phyloP scores from a whole-genome alignment of 2,888 invertebrate species.

The Lasioglossum vierecki region DNA sequence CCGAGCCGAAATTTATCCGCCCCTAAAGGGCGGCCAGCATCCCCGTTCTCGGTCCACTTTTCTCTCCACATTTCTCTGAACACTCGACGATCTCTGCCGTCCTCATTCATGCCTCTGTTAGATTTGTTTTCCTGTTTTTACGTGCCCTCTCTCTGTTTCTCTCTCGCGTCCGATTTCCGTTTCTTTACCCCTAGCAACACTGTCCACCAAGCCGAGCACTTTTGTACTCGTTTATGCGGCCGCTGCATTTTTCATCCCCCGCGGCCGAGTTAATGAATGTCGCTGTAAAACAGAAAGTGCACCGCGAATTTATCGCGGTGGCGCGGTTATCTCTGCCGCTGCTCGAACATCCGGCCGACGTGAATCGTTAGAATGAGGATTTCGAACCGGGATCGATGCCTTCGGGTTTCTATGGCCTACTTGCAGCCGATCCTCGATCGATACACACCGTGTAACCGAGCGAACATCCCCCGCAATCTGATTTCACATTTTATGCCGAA shows the following conservation, averaged over 20 bases:
- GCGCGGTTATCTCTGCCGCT: slow-evolving; percentile 39
- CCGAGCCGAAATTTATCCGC: slow-evolving; percentile 25
- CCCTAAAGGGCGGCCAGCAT: slow-evolving; percentile 4
- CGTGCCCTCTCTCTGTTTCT: not conserved
- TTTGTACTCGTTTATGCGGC: slow-evolving; percentile 38
- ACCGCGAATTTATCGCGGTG: slow-evolving; percentile 49
- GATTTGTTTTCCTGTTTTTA: slow-evolving; percentile 1
- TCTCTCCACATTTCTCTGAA: not conserved
- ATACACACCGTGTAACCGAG: not conserved
- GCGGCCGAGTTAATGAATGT: slow-evolving; percentile 45
- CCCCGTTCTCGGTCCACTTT: slow-evolving; percentile 17
- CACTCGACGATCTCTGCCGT: slow-evolving; percentile 13
- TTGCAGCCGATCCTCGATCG: not conserved
- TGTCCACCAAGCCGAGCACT: slow-evolving; percentile 30
- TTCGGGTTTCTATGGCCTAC: not conserved
- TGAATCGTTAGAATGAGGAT: slow-evolving; percentile 22
- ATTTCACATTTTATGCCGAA: not conserved
- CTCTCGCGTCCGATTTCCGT: not conserved
- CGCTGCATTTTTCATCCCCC: slow-evolving; percentile 49
- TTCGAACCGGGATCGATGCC: slow-evolving; percentile 5
- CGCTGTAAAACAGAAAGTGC: slow-evolving; percentile 50
- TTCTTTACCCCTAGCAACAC: not conserved
- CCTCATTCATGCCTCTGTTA: slow-evolving; percentile 16
- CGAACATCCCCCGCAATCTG: not conserved
- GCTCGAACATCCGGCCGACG: slow-evolving; percentile 21